These are phyloP conservation scores for Osmerus eperlanus DNA, from an alignment of 2,113 vertebrate species.

Conservation along the genomic window DNA sequence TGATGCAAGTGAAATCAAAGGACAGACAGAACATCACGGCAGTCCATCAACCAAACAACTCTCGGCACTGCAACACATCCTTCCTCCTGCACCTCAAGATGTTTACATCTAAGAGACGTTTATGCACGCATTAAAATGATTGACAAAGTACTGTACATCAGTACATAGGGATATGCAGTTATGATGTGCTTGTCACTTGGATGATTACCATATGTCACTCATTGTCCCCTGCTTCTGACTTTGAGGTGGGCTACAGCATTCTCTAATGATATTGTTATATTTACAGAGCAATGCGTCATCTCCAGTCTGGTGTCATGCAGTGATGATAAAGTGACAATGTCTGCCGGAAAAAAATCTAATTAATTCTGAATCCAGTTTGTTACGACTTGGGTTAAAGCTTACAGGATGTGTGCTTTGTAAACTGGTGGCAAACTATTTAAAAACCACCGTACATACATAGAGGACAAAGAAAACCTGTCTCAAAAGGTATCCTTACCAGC, in stretches of 20 bases:
- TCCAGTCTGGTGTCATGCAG: not conserved
- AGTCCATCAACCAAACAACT: constrained; percentile 3
- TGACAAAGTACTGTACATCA: not conserved
- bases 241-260: not conserved
- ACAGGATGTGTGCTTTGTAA: too few relatives aligned
- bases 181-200: constrained; percentile 3
- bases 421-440: too few relatives aligned
- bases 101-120: not conserved
- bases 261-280: not conserved
- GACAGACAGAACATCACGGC: constrained; percentile 2
- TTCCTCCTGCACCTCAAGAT: not conserved
- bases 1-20: constrained; percentile 33
- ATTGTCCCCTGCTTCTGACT: not conserved
- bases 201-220: not conserved
- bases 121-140: constrained; percentile 5
- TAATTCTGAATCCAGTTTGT: too few relatives aligned
- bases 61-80: not conserved
- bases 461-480: too few relatives aligned
- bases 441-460: too few relatives aligned
- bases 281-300: not conserved
- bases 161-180: constrained; percentile 2
- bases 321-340: too few relatives aligned
- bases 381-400: too few relatives aligned
- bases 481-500: too few relatives aligned
- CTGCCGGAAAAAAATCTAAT: too few relatives aligned